Evolutionary conservation across 2,888 invertebrate species (phyloP).

Genomic region (Rhagophthalmus giganteus): DNA sequence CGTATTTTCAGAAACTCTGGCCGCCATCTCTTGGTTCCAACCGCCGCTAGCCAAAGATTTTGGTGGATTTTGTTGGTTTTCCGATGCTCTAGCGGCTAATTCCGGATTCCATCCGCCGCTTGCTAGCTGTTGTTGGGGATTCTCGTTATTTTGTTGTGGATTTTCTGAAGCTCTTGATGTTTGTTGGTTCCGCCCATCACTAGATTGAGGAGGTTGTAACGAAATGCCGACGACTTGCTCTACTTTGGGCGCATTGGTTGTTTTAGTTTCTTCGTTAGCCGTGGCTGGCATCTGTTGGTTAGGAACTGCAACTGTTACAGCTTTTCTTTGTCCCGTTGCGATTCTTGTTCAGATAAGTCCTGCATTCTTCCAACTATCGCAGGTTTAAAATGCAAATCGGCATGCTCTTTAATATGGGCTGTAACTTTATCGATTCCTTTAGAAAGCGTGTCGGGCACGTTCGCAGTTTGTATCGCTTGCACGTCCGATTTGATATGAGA

Average conservation of each 20-base stretch:
- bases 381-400: background rate
- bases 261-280: background rate
- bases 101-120: slow-evolving; percentile 19
- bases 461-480: background rate
- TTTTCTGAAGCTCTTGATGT: slow-evolving; percentile 2
- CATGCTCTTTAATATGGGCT: background rate
- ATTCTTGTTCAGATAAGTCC: background rate
- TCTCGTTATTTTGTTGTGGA: background rate
- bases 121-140: too few relatives aligned
- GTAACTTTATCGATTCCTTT: background rate
- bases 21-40: slow-evolving; percentile 17
- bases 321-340: background rate
- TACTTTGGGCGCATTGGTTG: background rate
- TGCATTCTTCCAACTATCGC: background rate
- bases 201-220: background rate
- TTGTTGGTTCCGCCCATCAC: slow-evolving; percentile 5
- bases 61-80: slow-evolving; percentile 1
- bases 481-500: slow-evolving; percentile 5
- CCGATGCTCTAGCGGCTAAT: background rate
- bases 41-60: slow-evolving; percentile 9
- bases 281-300: too few relatives aligned
- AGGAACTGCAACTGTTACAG: background rate
- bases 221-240: background rate
- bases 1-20: slow-evolving; percentile 4
- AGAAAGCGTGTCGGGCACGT: background rate